phyloP scores from a whole-genome alignment of 2,888 invertebrate genomes.

The Sericinus montela region DNA sequence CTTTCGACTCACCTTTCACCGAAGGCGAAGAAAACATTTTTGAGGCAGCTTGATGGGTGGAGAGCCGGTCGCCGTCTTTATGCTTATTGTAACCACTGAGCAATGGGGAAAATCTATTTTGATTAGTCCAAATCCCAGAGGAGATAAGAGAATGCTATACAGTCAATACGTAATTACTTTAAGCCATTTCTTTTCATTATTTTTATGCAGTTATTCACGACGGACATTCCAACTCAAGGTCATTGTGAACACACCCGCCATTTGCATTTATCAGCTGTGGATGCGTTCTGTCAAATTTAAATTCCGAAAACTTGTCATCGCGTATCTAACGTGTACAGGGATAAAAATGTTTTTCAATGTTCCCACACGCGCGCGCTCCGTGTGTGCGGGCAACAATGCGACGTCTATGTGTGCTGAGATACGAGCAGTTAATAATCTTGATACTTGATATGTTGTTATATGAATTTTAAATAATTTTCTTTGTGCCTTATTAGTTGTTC shows the following conservation, averaged over 20 bases:
- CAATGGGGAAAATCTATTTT: too few relatives aligned
- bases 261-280: slow-evolving; percentile 4
- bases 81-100: too few relatives aligned
- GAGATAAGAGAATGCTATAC: too few relatives aligned
- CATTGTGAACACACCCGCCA: neutral
- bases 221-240: slow-evolving; percentile 1
- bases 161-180: too few relatives aligned
- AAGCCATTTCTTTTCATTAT: too few relatives aligned
- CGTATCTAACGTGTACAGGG: slow-evolving; percentile 13
- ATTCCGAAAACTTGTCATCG: slow-evolving; percentile 35
- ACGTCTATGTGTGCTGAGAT: neutral
- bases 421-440: neutral
- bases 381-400: neutral
- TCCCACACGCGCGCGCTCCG: slow-evolving; percentile 7
- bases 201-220: neutral
- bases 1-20: too few relatives aligned
- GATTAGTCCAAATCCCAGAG: too few relatives aligned
- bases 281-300: slow-evolving; percentile 22
- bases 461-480: neutral
- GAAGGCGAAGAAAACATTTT: too few relatives aligned
- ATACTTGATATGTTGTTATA: neutral
- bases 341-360: slow-evolving; percentile 26
- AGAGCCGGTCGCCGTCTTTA: too few relatives aligned
- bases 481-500: neutral
- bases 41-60: too few relatives aligned